Evolutionary conservation across 2,797 vertebrate genomes (phyloP).

Genomic region (Xenops minutus): DNA sequence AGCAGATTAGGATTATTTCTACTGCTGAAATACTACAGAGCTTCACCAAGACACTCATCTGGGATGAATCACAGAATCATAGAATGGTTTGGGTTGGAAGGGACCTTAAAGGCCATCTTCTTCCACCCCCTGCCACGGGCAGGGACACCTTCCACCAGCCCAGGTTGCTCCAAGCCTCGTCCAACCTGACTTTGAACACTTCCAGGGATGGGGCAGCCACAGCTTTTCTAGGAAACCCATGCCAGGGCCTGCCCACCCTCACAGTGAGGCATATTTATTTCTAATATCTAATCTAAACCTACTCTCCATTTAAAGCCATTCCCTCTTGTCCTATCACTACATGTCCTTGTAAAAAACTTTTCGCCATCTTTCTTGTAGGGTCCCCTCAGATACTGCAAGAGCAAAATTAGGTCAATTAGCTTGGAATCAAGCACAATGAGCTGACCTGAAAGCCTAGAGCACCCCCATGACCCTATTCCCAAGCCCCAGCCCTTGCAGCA

Average conservation of each 20-base stretch:
- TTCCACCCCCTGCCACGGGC: not conserved
- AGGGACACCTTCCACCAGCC: not conserved
- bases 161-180: fast-evolving
- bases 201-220: not conserved
- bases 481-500: not conserved
- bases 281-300: not conserved
- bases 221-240: not conserved
- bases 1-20: not conserved
- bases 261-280: not conserved
- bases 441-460: not conserved
- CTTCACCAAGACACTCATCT: not conserved
- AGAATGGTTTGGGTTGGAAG: not conserved
- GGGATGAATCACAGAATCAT: not conserved
- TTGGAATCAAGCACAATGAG: not conserved
- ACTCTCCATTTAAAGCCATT: not conserved
- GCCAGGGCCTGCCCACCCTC: not conserved
- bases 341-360: too few species aligned
- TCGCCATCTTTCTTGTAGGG: not conserved
- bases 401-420: not conserved
- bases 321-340: not conserved
- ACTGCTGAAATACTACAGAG: fast-evolving
- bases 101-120: not conserved
- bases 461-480: fast-evolving
- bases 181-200: not conserved
- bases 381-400: not conserved